Evolutionary conservation across 2,797 vertebrate genomes (phyloP).

Genomic region (Hippoglossus hippoglossus): DNA sequence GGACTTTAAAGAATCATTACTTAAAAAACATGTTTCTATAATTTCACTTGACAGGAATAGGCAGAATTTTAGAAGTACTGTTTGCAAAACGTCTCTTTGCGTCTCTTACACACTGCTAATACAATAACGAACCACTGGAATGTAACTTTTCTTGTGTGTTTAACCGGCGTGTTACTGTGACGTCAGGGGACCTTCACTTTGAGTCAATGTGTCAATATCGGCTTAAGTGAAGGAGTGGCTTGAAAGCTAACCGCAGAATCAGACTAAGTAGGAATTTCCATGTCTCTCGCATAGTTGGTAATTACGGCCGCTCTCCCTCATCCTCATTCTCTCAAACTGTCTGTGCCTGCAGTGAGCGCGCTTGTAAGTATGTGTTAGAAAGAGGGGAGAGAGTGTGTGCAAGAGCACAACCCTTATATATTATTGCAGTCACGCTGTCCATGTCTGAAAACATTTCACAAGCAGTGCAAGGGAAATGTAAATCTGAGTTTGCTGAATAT

Average conservation of each 20-base stretch:
- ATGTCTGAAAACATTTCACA: slow-evolving; percentile 84
- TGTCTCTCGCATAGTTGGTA: slow-evolving; percentile 72
- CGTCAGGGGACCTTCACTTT: slow-evolving; percentile 55
- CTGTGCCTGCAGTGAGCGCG: slow-evolving; percentile 48
- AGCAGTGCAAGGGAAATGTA: slow-evolving; percentile 80
- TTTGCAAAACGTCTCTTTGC: slow-evolving; percentile 1
- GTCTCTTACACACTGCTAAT: slow-evolving; percentile 29
- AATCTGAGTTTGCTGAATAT: slow-evolving; percentile 80
- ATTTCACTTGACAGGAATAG: slow-evolving; percentile 21
- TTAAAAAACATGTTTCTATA: background rate
- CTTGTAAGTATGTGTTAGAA: slow-evolving; percentile 51
- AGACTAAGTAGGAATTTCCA: slow-evolving; percentile 78
- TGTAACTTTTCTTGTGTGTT: slow-evolving; percentile 45
- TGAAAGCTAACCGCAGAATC: slow-evolving; percentile 71
- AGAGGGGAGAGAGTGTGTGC: slow-evolving; percentile 11
- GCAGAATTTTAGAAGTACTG: slow-evolving; percentile 8
- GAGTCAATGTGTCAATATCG: slow-evolving; percentile 71
- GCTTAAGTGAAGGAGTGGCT: slow-evolving; percentile 67
- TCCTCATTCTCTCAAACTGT: slow-evolving; percentile 62
- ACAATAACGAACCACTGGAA: slow-evolving; percentile 42
- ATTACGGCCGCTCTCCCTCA: slow-evolving; percentile 71
- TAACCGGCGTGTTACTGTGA: slow-evolving; percentile 49
- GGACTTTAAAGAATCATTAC: slow-evolving; percentile 14
- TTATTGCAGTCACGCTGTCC: slow-evolving; percentile 84
- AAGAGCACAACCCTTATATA: slow-evolving; percentile 72